phyloP scores from a whole-genome alignment of 2,888 invertebrate species.

The Eudemis profundana region DNA sequence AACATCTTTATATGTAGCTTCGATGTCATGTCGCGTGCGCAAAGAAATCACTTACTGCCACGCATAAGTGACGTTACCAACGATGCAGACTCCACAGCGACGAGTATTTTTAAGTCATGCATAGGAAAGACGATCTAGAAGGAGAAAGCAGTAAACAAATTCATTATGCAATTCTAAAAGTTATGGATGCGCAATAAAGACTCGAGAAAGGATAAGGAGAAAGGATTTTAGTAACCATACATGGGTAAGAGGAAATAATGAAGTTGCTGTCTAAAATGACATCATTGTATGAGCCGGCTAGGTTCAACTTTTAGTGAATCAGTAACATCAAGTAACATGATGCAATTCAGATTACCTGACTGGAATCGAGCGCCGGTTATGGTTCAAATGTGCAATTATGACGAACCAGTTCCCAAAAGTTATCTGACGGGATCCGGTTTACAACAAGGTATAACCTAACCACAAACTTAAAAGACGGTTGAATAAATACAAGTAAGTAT shows the following conservation, averaged over 20 bases:
- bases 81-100: slow-evolving; percentile 56
- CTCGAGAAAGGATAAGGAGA: slow-evolving; percentile 7
- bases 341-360: slow-evolving; percentile 46
- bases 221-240: slow-evolving; percentile 10
- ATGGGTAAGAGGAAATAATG: slow-evolving; percentile 31
- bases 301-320: slow-evolving; percentile 46
- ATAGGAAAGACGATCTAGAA: slow-evolving; percentile 12
- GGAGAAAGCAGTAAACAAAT: slow-evolving; percentile 15
- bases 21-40: slow-evolving; percentile 52
- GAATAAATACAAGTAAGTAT: background rate
- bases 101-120: slow-evolving; percentile 52
- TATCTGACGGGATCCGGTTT: slow-evolving; percentile 2
- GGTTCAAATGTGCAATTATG: slow-evolving; percentile 19
- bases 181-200: slow-evolving; percentile 8
- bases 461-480: background rate
- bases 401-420: slow-evolving; percentile 16
- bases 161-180: slow-evolving; percentile 8
- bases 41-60: slow-evolving; percentile 68
- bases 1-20: background rate
- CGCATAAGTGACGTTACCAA: slow-evolving; percentile 53
- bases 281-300: slow-evolving; percentile 52
- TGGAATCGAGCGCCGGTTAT: slow-evolving; percentile 34
- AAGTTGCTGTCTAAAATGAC: slow-evolving; percentile 57
- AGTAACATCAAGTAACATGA: slow-evolving; percentile 48
- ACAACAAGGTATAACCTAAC: background rate